Evolutionary conservation across 2,888 invertebrate species (phyloP), one percentile per base, ranked within the genome.

Genomic region (Blastobasis lacticolella): DNA sequence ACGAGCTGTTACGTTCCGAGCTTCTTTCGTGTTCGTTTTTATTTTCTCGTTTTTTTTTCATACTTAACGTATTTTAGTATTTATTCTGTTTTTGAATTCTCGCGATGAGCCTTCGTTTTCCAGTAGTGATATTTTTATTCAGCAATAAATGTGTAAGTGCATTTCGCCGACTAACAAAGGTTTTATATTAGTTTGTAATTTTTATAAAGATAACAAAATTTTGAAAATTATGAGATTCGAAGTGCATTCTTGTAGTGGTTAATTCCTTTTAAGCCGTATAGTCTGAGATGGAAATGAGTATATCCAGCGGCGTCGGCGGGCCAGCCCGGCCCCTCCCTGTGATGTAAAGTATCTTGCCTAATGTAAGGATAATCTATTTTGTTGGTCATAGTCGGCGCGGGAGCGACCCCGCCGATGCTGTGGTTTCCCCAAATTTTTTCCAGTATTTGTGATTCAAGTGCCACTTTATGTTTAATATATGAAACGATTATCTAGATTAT

Each of bases 381-480:
- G 79, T 79, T 82, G 73, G 73, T 75, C 74, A 71, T 69, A 69
- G 70, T 66, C 67, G 70, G 67, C 71, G 75, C 67, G 73, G 69
- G 59, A 57, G 73, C 75, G 74, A 66, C 67, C 73, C 73, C 76
- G 79, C 76, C 76, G 76, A 72, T 65, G 79, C 85, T 84, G 81
- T 85, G 79, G 81, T 89, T 90, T 90, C 87, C 88, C 88, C 86
- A 88, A 91, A 91, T 90, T 87, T 89, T 91, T 90, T 90, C 91
- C 91, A 91, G 91, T 92, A 91, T 92, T 92, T 92, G 92, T 92
- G 92, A 92, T 92, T 90, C 90, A 92, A 92, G 92, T 92, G 92
- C 92, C 92, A 92, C 92, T 92, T 92, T 91, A 91, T 91, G 91
- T 92, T 91, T 90, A 91, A 91, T 84, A 85, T 84, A 85, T 90